Base-by-base conservation (phyloP, 2,888 invertebrate genomes). In the Apamea epomidion region DNA sequence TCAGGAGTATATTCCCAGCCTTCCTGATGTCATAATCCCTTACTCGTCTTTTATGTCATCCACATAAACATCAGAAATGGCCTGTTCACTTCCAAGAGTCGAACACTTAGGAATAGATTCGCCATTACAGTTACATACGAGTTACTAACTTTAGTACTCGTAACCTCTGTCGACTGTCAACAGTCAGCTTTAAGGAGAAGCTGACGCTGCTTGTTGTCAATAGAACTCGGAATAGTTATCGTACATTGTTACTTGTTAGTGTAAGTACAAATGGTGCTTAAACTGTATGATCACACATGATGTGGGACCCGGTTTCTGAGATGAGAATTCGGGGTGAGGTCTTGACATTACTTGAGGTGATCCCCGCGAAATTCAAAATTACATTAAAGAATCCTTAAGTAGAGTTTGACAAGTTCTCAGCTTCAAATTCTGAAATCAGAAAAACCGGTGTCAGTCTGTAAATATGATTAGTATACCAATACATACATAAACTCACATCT, bases 171-270 rank as follows among this genome's bases (percentile, higher is more conserved):
- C 32, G 18, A 21, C 51, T 18, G 62, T 14, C 51, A 25, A 51
- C 62, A 60, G 68, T 69, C 69, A 65, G 64, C 10, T 72, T 21
- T 62, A 48, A 64, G 51, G n/a, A n/a, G 64, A 58, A 58, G 76
- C 83, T 81, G 76, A 83, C 81, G 21, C 64, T 18, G 60, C 72
- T 75, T 64, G 58, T 45, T 74, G 81, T 73, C 85, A 65, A 60
- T 60, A 42, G 51, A 65, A 69, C 65, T 77, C 65, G 16, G 45
- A 72, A 73, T 48, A 85, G 72, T 65, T 85, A 78, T 18, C 71
- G 37, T 60, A 54, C 82, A 65, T 65, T 76, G 85, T 83, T 79
- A 83, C 45, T 67, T 58, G 83, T 84, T 84, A 76, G 71, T 73
- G 51, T 32, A 21, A 68, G 84, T 83, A 74, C 8, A 58, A 51